Conservation (phyloP, 2,113 vertebrate genomes). For the Lamprotornis superbus region DNA sequence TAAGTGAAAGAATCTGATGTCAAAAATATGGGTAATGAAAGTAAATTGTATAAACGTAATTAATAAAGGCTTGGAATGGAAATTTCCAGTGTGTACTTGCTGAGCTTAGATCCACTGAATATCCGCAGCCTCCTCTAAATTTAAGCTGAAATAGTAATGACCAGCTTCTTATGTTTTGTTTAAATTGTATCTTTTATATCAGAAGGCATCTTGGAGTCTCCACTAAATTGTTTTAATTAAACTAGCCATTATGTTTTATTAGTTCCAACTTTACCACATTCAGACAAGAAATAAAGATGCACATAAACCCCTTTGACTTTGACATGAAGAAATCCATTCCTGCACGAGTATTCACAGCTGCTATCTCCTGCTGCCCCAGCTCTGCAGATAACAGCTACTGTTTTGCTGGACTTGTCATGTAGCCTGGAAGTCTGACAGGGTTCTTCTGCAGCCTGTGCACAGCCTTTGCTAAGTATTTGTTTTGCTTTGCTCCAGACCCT, state of each 20-base stretch:
- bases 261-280: constrained; percentile 15
- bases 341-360: neutral
- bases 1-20: constrained; percentile 56
- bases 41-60: constrained; percentile 46
- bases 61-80: constrained; percentile 64
- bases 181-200: constrained; percentile 32
- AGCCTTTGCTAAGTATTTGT: neutral
- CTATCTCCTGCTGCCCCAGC: constrained; percentile 23
- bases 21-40: constrained; percentile 52
- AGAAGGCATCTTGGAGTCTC: constrained; percentile 51
- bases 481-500: neutral
- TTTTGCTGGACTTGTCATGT: constrained; percentile 15
- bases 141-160: constrained; percentile 9
- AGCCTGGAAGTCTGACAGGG: constrained; percentile 1
- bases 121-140: constrained; percentile 22
- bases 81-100: constrained; percentile 42
- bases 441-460: neutral
- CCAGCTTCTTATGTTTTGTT: neutral
- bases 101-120: neutral
- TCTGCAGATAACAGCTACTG: constrained; percentile 46
- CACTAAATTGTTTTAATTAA: constrained; percentile 58
- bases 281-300: constrained; percentile 22
- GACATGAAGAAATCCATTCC: constrained; percentile 12
- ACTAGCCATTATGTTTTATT: constrained; percentile 39
- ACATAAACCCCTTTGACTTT: neutral